Evolutionary conservation across 1,140 invertebrate species (phyloP).

Genomic region (Battus philenor): DNA sequence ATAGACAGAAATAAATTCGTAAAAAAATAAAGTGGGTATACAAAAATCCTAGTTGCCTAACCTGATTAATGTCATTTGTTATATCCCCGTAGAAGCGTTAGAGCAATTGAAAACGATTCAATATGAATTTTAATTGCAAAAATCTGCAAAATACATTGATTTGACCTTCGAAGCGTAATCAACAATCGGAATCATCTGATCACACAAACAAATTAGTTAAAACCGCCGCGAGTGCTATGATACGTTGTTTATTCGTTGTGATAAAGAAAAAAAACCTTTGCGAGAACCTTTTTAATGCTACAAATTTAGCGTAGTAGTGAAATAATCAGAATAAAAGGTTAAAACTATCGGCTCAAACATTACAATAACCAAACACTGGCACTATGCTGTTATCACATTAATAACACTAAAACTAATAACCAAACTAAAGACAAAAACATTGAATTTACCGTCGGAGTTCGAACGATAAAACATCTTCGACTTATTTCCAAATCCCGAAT

Average conservation of each 20-base stretch:
- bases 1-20: no score
- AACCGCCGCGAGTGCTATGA: constrained; percentile 10
- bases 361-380: constrained; percentile 65
- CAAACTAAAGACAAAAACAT: constrained; percentile 75
- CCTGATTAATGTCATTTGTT: constrained; percentile 37
- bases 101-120: constrained; percentile 24
- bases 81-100: neutral
- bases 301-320: constrained; percentile 43
- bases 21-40: constrained; percentile 24
- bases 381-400: constrained; percentile 57
- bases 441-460: constrained; percentile 76
- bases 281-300: constrained; percentile 53
- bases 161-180: constrained; percentile 51
- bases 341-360: constrained; percentile 55
- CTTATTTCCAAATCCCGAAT: constrained; percentile 71
- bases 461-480: constrained; percentile 77
- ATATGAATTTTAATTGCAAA: constrained; percentile 31
- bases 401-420: constrained; percentile 68
- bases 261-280: constrained; percentile 43
- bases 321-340: constrained; percentile 53
- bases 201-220: constrained; percentile 48
- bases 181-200: constrained; percentile 65
- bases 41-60: constrained; percentile 30
- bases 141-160: constrained; percentile 40
- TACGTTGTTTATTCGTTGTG: constrained; percentile 1